phyloP scores from a whole-genome alignment of 2,797 vertebrate species.

The Lerista edwardsae region DNA sequence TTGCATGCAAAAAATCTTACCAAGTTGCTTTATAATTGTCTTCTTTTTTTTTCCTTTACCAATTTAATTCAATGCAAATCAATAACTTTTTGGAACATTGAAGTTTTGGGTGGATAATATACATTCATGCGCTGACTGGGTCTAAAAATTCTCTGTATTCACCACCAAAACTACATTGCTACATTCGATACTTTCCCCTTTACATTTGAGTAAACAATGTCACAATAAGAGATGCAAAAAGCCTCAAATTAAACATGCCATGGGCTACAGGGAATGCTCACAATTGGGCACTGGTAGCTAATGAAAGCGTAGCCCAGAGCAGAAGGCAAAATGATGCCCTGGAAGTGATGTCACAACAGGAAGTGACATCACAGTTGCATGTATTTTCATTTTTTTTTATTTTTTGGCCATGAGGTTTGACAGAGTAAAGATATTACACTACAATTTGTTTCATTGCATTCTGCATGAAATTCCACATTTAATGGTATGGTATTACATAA shows the following conservation, averaged over 20 bases:
- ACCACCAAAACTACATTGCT: not conserved
- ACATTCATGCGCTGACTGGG: not conserved
- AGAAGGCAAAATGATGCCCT: too few relatives aligned
- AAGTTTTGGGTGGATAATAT: not conserved
- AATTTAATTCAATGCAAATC: constrained; percentile 8
- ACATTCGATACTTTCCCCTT: not conserved
- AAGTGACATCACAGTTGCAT: too few relatives aligned
- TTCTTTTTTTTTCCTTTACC: not conserved
- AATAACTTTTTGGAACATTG: not conserved
- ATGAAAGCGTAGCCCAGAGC: too few relatives aligned
- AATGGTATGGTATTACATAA: too few relatives aligned
- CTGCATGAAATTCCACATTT: too few relatives aligned
- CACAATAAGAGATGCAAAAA: not conserved
- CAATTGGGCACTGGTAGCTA: too few relatives aligned
- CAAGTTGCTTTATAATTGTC: not conserved
- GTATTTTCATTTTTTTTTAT: too few relatives aligned
- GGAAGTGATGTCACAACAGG: too few relatives aligned
- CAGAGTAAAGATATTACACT: too few relatives aligned
- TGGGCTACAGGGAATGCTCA: too few relatives aligned
- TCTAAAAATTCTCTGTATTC: not conserved
- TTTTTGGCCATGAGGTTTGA: too few relatives aligned
- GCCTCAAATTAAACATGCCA: not conserved
- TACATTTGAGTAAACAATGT: not conserved
- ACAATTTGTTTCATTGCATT: too few relatives aligned
- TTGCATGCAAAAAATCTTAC: not conserved